Base-by-base conservation (phyloP, 2,888 invertebrate species). In the Cephalotes varians region DNA sequence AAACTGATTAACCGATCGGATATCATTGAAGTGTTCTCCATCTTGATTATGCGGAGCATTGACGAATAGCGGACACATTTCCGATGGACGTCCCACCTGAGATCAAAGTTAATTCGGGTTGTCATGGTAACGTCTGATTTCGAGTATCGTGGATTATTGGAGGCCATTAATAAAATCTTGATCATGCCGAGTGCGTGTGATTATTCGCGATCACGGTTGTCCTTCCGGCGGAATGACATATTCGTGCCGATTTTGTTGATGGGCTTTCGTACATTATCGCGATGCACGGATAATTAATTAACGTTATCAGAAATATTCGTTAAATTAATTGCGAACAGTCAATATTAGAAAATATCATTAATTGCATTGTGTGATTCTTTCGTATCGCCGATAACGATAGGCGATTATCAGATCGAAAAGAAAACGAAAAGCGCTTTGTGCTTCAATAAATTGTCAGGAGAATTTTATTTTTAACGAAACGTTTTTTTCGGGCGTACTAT, bases 101-200 rank as follows among this genome's bases (percentile, higher is more conserved):
- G 86, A 88, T 89, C 86, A 87, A 85, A 89, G 85, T 87, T 88
- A 84, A 79, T 79, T 31, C 44, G 21, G 44, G 77, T 69, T 73
- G 37, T 44, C 79, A 85, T 79, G 77, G 77, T n/a, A 71, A 79
- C 72, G 69, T 44, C 44, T 54, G 54, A 25, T 65, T 37, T 54
- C 56, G 77, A 12, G 72, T 71, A 79, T 71, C 28, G 44, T 47
- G 77, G 71, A 71, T 56, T 71, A 79, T 44, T 44, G 71, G 31
- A n/a, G 18, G 51, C 71, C 44, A 56, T 79, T 47, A 69, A 79
- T 79, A 79, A 79, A 79, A 71, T 79, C 56, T 71, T 79, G 71
- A 79, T 79, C 44, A 44, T 56, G 44, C 77, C 54, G 31, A 69
- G 28, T 47, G n/a, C 18, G n/a, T 69, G 56, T 44, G 44, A 79